Conservation (phyloP, 2,797 vertebrate genomes). For the Melanotaenia parkinsoni region DNA sequence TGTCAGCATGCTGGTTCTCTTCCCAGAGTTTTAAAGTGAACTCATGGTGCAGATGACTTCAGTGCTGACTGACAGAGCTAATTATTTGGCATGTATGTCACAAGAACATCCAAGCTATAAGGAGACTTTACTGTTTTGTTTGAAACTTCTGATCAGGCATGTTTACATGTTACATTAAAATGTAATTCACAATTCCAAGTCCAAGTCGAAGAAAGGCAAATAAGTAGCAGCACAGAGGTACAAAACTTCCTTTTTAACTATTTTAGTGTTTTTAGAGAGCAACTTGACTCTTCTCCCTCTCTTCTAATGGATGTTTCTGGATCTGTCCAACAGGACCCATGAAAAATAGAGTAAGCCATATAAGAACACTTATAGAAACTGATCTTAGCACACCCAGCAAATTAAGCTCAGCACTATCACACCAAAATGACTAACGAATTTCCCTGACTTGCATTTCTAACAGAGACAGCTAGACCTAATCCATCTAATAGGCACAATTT, state of each 20-base stretch:
- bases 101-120: background rate
- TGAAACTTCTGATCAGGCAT: background rate
- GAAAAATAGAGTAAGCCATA: background rate
- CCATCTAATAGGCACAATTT: background rate
- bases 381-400: background rate
- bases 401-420: background rate
- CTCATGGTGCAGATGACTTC: conserved; percentile 2
- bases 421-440: background rate
- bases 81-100: background rate
- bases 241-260: too few species aligned
- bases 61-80: conserved; percentile 9
- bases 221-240: background rate
- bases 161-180: background rate
- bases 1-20: background rate
- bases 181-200: background rate
- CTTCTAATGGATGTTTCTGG: background rate
- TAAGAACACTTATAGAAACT: background rate
- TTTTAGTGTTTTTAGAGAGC: too few species aligned
- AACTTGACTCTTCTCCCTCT: background rate
- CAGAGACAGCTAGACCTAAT: background rate
- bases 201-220: background rate
- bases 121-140: background rate
- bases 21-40: conserved; percentile 1
- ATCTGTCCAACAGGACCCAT: background rate
- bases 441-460: background rate